These are phyloP conservation scores for Pheosia tremula DNA, from an alignment of 2,888 invertebrate genomes.

Conservation along the genomic window DNA sequence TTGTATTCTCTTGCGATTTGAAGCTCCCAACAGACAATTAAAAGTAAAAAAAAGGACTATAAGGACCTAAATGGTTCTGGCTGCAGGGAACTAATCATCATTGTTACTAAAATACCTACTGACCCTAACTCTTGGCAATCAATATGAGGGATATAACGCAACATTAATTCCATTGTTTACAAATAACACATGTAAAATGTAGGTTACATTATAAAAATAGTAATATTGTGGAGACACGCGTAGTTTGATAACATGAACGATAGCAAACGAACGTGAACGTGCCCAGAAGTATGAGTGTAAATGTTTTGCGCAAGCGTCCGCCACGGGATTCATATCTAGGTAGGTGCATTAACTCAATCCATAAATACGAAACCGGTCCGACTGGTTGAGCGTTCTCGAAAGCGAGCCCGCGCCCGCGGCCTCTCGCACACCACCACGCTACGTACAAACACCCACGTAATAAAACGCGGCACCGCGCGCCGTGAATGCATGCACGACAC, in stretches of 20 bases:
- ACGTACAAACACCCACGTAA: conserved; percentile 78
- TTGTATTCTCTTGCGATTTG: too few species aligned
- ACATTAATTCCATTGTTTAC: conserved; percentile 55
- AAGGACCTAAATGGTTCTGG: neutral
- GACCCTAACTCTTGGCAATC: neutral
- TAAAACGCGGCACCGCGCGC: conserved; percentile 64
- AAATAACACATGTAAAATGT: conserved; percentile 56
- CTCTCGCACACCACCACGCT: conserved; percentile 72
- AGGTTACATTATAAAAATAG: conserved; percentile 52
- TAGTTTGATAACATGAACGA: conserved; percentile 56
- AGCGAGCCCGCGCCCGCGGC: conserved; percentile 77
- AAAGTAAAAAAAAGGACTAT: too few species aligned
- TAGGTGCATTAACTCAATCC: conserved; percentile 81
- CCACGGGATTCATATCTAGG: conserved; percentile 77
- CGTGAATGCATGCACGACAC: conserved; percentile 77
- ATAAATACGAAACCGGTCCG: conserved; percentile 82
- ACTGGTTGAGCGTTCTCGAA: conserved; percentile 83
- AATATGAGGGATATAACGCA: conserved; percentile 3
- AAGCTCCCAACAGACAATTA: too few species aligned
- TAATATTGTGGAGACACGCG: conserved; percentile 52
- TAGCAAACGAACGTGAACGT: conserved; percentile 60
- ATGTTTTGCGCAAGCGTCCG: conserved; percentile 77
- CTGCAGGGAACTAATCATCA: neutral
- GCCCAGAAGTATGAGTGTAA: conserved; percentile 55
- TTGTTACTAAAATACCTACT: neutral